A percentile compares a stretch with the other conserved stretches of the same genome.
phyloP scores from a whole-genome alignment of 2,113 vertebrate species.

The Python bivittatus region DNA sequence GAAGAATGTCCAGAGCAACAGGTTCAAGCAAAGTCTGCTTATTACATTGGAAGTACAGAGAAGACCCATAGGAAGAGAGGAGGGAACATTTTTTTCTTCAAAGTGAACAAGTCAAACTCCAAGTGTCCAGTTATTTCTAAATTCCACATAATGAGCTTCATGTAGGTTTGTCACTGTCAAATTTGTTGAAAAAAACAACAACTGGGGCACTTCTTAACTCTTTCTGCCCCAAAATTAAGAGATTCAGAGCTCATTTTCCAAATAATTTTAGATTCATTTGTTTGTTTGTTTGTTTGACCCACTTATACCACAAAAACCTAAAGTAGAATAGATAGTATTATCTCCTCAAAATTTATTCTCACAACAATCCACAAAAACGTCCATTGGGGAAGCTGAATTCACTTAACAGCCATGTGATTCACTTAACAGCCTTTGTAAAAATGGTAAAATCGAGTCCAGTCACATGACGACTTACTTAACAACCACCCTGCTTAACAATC shows the following conservation, averaged over 20 bases:
- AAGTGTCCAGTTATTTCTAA: slow-evolving; percentile 35
- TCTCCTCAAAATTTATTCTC: not conserved
- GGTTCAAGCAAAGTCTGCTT: slow-evolving; percentile 51
- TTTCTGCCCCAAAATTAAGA: slow-evolving; percentile 7
- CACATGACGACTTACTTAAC: too few species aligned
- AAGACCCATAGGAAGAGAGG: not conserved
- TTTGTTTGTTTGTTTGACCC: not conserved
- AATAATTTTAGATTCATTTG: not conserved
- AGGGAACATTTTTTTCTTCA: slow-evolving; percentile 2
- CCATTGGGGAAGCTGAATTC: too few species aligned
- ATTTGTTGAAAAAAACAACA: not conserved
- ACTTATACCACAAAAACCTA: not conserved
- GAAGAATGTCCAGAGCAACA: slow-evolving; percentile 58
- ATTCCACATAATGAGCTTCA: not conserved
- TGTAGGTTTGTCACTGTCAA: not conserved
- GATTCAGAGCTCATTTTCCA: not conserved
- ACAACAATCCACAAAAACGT: too few species aligned
- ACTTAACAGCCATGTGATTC: too few species aligned
- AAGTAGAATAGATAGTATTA: not conserved
- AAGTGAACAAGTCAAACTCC: slow-evolving; percentile 14
- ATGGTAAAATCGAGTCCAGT: too few species aligned
- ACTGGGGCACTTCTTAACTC: not conserved
- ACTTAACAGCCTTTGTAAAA: too few species aligned
- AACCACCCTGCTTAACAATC: too few species aligned
- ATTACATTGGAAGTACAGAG: slow-evolving; percentile 33